These are phyloP conservation scores for Lichenostomus cassidix DNA, from an alignment of 2,113 vertebrate species.

Conservation along the genomic window DNA sequence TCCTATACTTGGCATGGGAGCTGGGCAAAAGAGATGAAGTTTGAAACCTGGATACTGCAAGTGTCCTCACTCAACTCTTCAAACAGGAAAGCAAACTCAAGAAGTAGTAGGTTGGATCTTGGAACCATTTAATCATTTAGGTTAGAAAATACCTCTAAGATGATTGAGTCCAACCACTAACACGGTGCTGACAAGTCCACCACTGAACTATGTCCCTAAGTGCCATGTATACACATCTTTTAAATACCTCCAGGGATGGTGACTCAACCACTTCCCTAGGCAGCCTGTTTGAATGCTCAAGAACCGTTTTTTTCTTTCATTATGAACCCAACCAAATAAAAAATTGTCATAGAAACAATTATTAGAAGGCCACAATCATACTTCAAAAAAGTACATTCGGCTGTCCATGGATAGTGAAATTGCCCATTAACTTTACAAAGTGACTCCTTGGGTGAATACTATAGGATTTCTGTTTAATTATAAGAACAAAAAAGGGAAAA, in stretches of 20 bases:
- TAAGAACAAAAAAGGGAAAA: background rate
- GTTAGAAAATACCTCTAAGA: background rate
- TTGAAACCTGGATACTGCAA: background rate
- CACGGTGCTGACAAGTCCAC: background rate
- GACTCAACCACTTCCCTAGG: background rate
- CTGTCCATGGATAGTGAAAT: background rate
- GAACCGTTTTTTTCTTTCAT: background rate
- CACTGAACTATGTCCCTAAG: background rate
- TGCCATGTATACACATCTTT: background rate
- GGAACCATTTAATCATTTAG: background rate
- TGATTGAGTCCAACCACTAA: rapidly evolving
- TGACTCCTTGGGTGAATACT: background rate
- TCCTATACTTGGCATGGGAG: background rate
- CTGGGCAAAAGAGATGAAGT: background rate
- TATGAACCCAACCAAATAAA: background rate
- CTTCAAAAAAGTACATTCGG: background rate
- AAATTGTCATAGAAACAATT: background rate
- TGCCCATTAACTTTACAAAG: background rate
- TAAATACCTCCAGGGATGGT: background rate
- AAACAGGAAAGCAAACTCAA: background rate
- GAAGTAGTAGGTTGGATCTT: background rate
- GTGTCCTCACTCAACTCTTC: background rate
- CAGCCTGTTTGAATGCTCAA: background rate
- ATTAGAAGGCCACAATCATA: rapidly evolving
- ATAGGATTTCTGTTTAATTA: background rate